Conservation (phyloP, 2,113 vertebrate genomes). For the Xiphophorus maculatus region DNA sequence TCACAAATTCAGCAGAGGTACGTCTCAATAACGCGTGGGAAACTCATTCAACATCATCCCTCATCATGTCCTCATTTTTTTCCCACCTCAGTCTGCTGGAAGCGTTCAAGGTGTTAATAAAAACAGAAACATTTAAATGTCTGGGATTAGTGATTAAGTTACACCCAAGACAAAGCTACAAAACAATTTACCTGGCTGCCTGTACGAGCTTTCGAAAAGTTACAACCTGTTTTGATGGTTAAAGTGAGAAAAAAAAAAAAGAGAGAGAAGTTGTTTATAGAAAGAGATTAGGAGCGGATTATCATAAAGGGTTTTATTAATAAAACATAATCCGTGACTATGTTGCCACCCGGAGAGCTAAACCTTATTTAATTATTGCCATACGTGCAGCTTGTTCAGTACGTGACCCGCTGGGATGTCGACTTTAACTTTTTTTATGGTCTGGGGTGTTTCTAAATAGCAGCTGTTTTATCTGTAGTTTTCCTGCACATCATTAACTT, state of each 20-base stretch:
- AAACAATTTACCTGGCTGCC: background rate
- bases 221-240: background rate
- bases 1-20: slow-evolving; percentile 14
- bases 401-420: slow-evolving; percentile 41
- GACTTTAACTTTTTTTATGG: slow-evolving; percentile 50
- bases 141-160: background rate
- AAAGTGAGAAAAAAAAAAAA: background rate
- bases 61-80: background rate
- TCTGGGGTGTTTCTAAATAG: slow-evolving; percentile 62
- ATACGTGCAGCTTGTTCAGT: slow-evolving; percentile 50
- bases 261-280: background rate
- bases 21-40: background rate
- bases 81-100: slow-evolving; percentile 1
- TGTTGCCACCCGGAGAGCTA: slow-evolving; percentile 30
- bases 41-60: background rate
- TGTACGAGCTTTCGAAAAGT: no score
- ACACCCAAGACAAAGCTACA: background rate
- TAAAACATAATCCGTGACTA: slow-evolving; percentile 25
- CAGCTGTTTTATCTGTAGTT: slow-evolving; percentile 61
- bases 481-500: slow-evolving; percentile 66
- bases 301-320: slow-evolving; percentile 38
- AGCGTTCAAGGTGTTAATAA: background rate
- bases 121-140: background rate
- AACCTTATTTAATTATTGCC: slow-evolving; percentile 42
- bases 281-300: slow-evolving; percentile 15